Evolutionary conservation across 2,113 vertebrate genomes (phyloP), one percentile per base, ranked within the genome.

Genomic region (Bubalus kerabau): DNA sequence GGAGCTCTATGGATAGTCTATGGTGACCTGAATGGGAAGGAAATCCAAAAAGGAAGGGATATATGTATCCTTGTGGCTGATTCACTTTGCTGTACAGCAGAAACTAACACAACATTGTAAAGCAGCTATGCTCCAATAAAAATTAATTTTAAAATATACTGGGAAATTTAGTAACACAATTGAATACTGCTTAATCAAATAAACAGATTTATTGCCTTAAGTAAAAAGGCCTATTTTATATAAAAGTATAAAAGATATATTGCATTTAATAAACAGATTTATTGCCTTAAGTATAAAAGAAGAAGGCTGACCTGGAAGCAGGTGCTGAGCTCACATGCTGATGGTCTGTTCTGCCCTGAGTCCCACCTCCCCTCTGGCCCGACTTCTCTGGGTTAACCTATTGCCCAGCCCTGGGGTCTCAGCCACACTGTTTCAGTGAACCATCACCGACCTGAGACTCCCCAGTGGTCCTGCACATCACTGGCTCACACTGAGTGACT

Each of bases 301-400:
- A 36, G 64, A 40, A 76, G 23, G 5, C 6, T 30, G 3, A n/a
- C 36, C 54, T 26, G 24, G 17, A 36, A 90, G 59, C 10, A 40
- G 46, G 13, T 19, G 5, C 71, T 43, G n/a, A 28, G 28, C 13
- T 81, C 64, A 71, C 30, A 5, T 2, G 13, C 24, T 6, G 21
- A 16, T 0, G 1, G 7, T 67, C 57, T 56, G 28, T 9, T 36
- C 7, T 15, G 2, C 16, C 17, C 15, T 5, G 21, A 0, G 14
- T 57, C 32, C 32, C 57, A 13, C n/a, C 5, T 6, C 59, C 24
- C 6, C n/a, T n/a, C 43, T 67, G 71, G 50, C 9, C 57, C 60
- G 28, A 28, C 78, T 76, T 60, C 40, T 57, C 87, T 26, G 14
- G 32, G 43, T 43, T 52, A 71, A 81, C 23, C 74, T 74, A 10